Evolutionary conservation across 2,113 vertebrate species (phyloP), one percentile per base, ranked within the genome.

Genomic region (Mormyrus lacerda): DNA sequence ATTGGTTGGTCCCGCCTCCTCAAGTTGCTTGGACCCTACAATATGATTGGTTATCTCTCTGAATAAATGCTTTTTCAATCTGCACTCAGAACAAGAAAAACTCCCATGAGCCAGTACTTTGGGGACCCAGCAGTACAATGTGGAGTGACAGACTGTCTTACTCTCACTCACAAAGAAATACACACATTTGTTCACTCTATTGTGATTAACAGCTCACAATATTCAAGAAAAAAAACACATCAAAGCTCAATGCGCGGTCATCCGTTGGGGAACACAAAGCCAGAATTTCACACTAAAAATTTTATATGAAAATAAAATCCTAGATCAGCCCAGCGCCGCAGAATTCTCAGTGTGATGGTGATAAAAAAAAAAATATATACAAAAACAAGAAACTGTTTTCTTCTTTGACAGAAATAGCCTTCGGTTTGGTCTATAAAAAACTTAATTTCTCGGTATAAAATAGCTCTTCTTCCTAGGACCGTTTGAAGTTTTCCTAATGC

Each of bases 271-370:
- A 51, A 89, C 88, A 90, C 90, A 88, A 47, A 92, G 90, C 48
- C 42, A 79, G 55, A 42, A 90, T 91, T 88, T 89, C 82, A 91
- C 84, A 90, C 82, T 89, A 88, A 94, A 91, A 47, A 76, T 83
- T 58, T 87, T 42, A 91, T 89, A 92, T 73, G 91, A 90, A 92
- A 45, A 86, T 89, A 42, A 89, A 88, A 47, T 27, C 89, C 53
- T 91, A 44, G 21, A 42, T 31, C 88, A 93, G 91, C 24, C 84
- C 93, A 94, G 93, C 93, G 92, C 58, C 92, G 91, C 69, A 91
- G 92, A 92, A 85, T 91, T 90, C 91, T 93, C 90, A 95, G 94
- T 94, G 93, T 89, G 92, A 88, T 89, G 91, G 92, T 92, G 90
- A 90, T 90, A 91, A 89, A 89, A 90, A 89, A 89, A 84, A 88